These are phyloP conservation scores for Florisuga fusca DNA, from an alignment of 2,797 vertebrate genomes.

Conservation along the genomic window DNA sequence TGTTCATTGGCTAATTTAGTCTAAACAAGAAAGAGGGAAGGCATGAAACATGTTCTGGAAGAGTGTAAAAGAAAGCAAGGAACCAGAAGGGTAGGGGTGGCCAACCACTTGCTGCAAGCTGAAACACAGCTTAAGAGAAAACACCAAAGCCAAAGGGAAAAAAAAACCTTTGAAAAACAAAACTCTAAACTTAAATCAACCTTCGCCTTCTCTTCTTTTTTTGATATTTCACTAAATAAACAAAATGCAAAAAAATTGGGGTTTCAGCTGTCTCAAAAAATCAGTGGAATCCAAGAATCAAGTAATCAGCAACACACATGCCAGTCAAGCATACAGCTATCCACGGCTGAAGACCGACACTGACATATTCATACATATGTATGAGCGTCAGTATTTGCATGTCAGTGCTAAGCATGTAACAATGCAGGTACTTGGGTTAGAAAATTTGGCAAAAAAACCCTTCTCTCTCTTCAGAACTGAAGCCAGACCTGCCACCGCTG, in stretches of 20 bases:
- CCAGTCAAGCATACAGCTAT: constrained; percentile 72
- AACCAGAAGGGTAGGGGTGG: constrained; percentile 77
- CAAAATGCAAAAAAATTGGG: constrained; percentile 61
- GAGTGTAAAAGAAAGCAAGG: constrained; percentile 76
- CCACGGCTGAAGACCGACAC: constrained; percentile 69
- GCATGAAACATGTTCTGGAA: constrained; percentile 79
- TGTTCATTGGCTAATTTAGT: constrained; percentile 81
- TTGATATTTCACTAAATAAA: constrained; percentile 59
- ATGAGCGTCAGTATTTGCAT: constrained; percentile 72
- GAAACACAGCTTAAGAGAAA: constrained; percentile 76
- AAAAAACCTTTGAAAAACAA: constrained; percentile 27
- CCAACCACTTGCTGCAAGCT: constrained; percentile 77
- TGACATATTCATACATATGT: constrained; percentile 72
- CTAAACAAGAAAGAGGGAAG: constrained; percentile 79
- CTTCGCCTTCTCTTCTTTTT: constrained; percentile 12
- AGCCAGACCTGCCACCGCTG: constrained; percentile 45
- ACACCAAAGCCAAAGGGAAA: constrained; percentile 56
- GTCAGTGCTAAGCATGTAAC: constrained; percentile 71
- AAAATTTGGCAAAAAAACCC: constrained; percentile 58
- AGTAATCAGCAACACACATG: constrained; percentile 72
- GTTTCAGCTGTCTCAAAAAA: constrained; percentile 64
- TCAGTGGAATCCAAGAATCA: constrained; percentile 63
- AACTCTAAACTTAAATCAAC: constrained; percentile 64
- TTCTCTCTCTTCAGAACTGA: constrained; percentile 55
- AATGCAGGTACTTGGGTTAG: constrained; percentile 72